A percentile compares a stretch with the other conserved stretches of the same genome.
These are phyloP conservation scores for Oplegnathus fasciatus DNA, from an alignment of 2,113 vertebrate species.

Conservation along the genomic window DNA sequence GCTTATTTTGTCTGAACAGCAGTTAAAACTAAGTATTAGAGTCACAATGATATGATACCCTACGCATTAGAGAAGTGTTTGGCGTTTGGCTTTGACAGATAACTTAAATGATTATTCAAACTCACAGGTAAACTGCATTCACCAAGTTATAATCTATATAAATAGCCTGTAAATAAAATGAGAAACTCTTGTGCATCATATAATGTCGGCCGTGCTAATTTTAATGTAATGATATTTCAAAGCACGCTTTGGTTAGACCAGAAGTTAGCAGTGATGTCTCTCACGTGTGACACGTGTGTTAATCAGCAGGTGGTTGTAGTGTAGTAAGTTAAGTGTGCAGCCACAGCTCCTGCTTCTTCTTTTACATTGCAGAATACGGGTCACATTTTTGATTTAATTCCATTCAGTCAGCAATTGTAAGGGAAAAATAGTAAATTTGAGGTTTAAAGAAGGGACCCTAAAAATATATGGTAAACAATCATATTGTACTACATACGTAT, in stretches of 20 bases:
- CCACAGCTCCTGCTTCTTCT: background rate
- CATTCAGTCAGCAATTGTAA: background rate
- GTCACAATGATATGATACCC: background rate
- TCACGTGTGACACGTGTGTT: constrained; percentile 5
- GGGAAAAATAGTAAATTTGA: background rate
- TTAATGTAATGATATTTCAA: background rate
- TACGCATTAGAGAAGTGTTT: background rate
- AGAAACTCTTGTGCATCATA: background rate
- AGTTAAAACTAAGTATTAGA: background rate
- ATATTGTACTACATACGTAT: background rate
- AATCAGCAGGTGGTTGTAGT: background rate
- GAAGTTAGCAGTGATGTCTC: background rate
- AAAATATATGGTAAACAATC: background rate
- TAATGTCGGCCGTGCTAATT: background rate
- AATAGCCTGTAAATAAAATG: background rate
- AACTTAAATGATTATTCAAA: background rate
- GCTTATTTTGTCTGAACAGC: background rate
- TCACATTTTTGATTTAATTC: background rate
- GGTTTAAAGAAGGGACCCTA: background rate
- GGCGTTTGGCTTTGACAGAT: background rate
- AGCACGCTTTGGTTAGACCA: background rate
- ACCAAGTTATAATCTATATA: background rate
- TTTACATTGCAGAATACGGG: background rate
- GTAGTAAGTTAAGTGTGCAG: background rate
- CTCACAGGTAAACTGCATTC: background rate